Evolutionary conservation across 2,113 vertebrate genomes (phyloP), one percentile per base, ranked within the genome.

Genomic region (Artemisiospiza belli): DNA sequence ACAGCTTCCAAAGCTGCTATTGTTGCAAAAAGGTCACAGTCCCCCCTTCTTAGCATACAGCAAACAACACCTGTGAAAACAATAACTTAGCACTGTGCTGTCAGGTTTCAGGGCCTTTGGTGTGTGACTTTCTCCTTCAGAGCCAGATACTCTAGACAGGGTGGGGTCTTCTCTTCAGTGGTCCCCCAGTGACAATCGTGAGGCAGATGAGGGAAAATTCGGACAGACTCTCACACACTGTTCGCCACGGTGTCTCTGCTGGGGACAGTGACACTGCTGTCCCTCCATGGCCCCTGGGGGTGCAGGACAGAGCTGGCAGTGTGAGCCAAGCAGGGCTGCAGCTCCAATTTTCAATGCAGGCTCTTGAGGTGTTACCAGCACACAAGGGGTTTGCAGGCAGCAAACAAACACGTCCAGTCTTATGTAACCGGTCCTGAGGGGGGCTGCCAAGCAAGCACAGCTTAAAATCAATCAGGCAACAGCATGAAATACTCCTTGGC

Each of bases 191-290:
- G 44, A 46, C 44, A 46, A 46, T 46, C 44, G 19, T 46, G 44
- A 46, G 44, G 44, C 44, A 21, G 19, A 46, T 46, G 19, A 46
- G 44, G 44, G 44, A 21, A 46, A 46, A 46, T 46, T 46, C 44
- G 20, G 44, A 20, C 44, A 46, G 44, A 46, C 10, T 46, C 44
- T 46, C 44, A 46, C 20, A 46, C 20, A 21, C 46, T 6, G 14
- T 1, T 6, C 30, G 28, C 5, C 0, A 0, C 0, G 1, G 28
- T 23, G 57, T 54, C 69, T 2, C 22, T n/a, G 83, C 51, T 20
- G 23, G 2, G 2, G 59, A 17, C 46, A 69, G 64, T 0, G 11
- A 5, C 54, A 15, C 15, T 7, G 2, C 37, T 2, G 0, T 27
- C 25, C 67, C 81, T 8, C 15, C 51, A 3, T 0, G 5, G 74